Evolutionary conservation across 64 coral and sea anemone species (phyloP).

Genomic region (Anthopleura sola): DNA sequence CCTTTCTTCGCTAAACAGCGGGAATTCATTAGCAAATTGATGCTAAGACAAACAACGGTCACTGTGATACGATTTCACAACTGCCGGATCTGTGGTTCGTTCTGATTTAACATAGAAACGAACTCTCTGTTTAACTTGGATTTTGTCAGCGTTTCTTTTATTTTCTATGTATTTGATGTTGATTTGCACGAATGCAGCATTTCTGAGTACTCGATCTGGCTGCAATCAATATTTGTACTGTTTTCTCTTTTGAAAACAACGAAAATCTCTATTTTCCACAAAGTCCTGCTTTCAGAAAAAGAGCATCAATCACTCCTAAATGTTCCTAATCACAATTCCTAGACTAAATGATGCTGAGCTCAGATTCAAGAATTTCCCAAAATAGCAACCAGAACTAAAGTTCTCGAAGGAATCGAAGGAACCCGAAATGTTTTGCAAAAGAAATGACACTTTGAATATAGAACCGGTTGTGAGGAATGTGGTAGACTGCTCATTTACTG

Average conservation of each 20-base stretch:
- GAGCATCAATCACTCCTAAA: no score
- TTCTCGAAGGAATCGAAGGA: background rate
- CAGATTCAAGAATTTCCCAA: background rate
- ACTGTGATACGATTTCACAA: background rate
- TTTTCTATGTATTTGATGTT: no score
- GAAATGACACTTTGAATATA: background rate
- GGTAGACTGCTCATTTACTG: background rate
- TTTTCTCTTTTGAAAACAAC: background rate
- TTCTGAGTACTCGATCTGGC: background rate
- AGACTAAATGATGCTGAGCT: no score
- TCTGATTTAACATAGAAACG: background rate
- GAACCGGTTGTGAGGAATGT: background rate
- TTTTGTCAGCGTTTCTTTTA: background rate
- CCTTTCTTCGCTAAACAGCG: constrained; percentile 10
- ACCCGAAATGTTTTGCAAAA: background rate
- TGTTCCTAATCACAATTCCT: no score
- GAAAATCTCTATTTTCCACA: background rate
- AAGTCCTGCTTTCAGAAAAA: background rate
- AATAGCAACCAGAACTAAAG: background rate
- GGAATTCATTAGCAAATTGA: background rate
- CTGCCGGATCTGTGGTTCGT: background rate
- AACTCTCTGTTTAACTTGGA: background rate
- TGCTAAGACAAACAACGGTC: background rate
- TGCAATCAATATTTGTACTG: background rate
- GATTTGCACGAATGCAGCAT: background rate